These are phyloP conservation scores for Peromyscus californicus DNA, from an alignment of 2,113 vertebrate species.

Conservation along the genomic window DNA sequence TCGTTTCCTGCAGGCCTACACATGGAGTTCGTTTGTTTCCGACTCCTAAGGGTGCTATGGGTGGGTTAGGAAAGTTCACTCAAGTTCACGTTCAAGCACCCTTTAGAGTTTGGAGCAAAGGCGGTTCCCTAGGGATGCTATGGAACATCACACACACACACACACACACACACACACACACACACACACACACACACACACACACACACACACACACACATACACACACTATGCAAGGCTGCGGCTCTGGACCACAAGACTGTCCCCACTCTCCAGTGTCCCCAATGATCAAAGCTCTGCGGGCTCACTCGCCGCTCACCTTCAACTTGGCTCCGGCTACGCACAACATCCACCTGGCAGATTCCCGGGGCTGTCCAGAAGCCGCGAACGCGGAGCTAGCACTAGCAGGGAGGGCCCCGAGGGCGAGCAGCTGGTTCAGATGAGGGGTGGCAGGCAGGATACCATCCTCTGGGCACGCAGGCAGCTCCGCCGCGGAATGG, in stretches of 20 bases:
- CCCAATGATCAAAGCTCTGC: not conserved
- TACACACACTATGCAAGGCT: not conserved
- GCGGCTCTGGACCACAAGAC: not conserved
- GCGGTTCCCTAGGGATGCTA: not conserved
- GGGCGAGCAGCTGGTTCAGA: conserved; percentile 62
- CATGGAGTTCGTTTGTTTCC: conserved; percentile 84
- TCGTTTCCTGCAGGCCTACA: conserved; percentile 83
- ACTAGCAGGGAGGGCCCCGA: conserved; percentile 36
- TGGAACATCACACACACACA: not conserved
- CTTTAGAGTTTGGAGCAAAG: not conserved
- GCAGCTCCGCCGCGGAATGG: not conserved
- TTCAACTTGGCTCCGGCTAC: conserved; percentile 83
- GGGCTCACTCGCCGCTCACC: conserved; percentile 83
- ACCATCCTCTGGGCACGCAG: not conserved
- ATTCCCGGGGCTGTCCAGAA: conserved; percentile 71
- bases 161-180: too few species aligned
- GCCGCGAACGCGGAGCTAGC: conserved; percentile 53
- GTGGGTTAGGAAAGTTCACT: conserved; percentile 85
- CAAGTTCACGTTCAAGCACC: conserved; percentile 84
- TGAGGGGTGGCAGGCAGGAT: conserved; percentile 51
- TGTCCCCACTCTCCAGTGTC: not conserved
- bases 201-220: not conserved
- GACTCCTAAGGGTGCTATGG: conserved; percentile 84
- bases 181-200: too few species aligned
- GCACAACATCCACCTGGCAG: conserved; percentile 84